phyloP scores from a whole-genome alignment of 2,888 invertebrate species.

The Keiferia lycopersicella region DNA sequence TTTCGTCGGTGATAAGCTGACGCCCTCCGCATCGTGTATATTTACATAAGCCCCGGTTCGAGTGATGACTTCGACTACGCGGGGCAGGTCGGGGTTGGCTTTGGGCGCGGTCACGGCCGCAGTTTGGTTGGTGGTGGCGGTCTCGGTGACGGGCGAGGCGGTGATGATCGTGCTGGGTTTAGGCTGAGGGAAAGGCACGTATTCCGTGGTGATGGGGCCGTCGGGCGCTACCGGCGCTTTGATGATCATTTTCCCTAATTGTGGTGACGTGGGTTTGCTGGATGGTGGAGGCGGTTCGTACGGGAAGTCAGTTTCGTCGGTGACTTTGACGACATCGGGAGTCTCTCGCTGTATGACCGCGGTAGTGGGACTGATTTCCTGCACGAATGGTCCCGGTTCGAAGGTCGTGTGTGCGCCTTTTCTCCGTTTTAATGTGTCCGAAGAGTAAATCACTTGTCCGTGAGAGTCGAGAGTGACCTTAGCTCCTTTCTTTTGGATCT shows the following conservation, averaged over 20 bases:
- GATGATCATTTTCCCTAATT: constrained; percentile 84
- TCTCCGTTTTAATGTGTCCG: constrained; percentile 89
- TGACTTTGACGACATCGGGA: constrained; percentile 64
- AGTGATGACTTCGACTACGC: constrained; percentile 73
- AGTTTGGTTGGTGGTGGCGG: constrained; percentile 48
- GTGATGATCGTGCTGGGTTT: constrained; percentile 84
- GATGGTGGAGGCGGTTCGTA: constrained; percentile 64
- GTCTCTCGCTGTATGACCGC: constrained; percentile 66
- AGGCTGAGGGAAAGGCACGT: constrained; percentile 79
- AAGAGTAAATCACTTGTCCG: constrained; percentile 93
- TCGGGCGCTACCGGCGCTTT: constrained; percentile 75
- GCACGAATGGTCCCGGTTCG: constrained; percentile 93
- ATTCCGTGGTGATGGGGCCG: constrained; percentile 77
- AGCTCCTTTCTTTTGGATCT: constrained; percentile 84
- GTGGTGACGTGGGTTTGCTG: constrained; percentile 82
- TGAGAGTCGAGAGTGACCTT: constrained; percentile 92
- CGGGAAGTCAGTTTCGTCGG: constrained; percentile 74
- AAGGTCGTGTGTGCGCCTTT: constrained; percentile 93
- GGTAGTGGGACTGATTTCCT: constrained; percentile 78
- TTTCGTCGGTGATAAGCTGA: constrained; percentile 82
- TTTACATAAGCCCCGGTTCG: constrained; percentile 86
- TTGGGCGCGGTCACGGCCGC: constrained; percentile 50
- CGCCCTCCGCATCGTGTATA: constrained; percentile 84
- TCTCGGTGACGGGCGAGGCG: constrained; percentile 73
- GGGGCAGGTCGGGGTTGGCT: constrained; percentile 63